A percentile compares a stretch with the other conserved stretches of the same genome.
Conservation (phyloP, 64 coral and sea anemone species). For the Stichodactyla helianthus region DNA sequence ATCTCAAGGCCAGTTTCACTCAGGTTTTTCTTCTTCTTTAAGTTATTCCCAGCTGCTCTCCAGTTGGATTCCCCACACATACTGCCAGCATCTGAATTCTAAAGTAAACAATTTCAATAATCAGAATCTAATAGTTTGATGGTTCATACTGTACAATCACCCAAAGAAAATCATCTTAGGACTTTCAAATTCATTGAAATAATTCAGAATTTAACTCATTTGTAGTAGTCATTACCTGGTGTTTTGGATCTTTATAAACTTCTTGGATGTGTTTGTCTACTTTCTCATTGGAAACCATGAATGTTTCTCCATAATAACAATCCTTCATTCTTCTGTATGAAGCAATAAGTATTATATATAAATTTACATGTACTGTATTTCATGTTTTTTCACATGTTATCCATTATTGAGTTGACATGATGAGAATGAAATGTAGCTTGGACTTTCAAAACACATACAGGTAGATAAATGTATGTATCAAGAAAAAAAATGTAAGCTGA, state of each 20-base stretch:
- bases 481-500: not conserved
- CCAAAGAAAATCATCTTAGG: not conserved
- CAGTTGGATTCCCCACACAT: constrained; percentile 46
- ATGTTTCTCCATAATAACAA: constrained; percentile 27
- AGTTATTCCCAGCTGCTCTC: constrained; percentile 40
- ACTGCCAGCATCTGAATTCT: constrained; percentile 17
- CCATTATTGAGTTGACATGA: too few relatives aligned
- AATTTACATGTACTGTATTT: not conserved
- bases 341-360: not conserved
- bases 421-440: too few relatives aligned
- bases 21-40: constrained; percentile 35
- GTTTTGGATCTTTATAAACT: constrained; percentile 33
- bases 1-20: constrained; percentile 62
- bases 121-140: not conserved
- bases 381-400: not conserved
- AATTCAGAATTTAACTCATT: not conserved
- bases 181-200: constrained; percentile 17
- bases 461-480: too few relatives aligned
- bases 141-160: too few relatives aligned
- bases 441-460: too few relatives aligned
- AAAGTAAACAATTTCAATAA: constrained; percentile 20
- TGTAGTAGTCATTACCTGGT: constrained; percentile 27
- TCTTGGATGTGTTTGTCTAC: constrained; percentile 40
- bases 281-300: constrained; percentile 19
- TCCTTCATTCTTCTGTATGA: constrained; percentile 33